Evolutionary conservation across 2,797 vertebrate genomes (phyloP).

Genomic region (Odontamblyopus lacepedii): DNA sequence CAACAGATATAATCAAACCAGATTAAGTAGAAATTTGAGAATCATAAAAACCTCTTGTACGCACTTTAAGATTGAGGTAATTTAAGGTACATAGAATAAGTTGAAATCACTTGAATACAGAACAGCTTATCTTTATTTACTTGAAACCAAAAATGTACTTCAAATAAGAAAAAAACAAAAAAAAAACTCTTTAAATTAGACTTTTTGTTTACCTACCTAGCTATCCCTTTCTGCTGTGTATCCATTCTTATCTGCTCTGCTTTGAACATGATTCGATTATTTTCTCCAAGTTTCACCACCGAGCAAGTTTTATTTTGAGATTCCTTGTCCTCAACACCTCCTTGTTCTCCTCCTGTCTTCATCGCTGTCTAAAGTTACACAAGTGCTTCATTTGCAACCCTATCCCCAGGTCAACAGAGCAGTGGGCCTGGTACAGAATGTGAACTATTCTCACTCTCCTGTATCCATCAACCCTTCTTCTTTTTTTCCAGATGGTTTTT

Average conservation of each 20-base stretch:
- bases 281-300: constrained; percentile 24
- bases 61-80: too few relatives aligned
- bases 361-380: constrained; percentile 52
- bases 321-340: constrained; percentile 16
- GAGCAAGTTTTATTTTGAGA: neutral
- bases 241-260: neutral
- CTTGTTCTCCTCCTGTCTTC: constrained; percentile 18
- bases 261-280: neutral
- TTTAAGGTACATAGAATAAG: too few relatives aligned
- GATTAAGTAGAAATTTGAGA: too few relatives aligned
- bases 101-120: too few relatives aligned
- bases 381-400: constrained; percentile 69
- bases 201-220: too few relatives aligned
- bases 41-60: too few relatives aligned
- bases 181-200: neutral
- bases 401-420: constrained; percentile 60
- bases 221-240: neutral
- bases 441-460: constrained; percentile 68
- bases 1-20: too few relatives aligned
- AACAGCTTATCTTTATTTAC: neutral
- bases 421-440: constrained; percentile 64
- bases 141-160: neutral
- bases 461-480: constrained; percentile 69
- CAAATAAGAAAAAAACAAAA: neutral
- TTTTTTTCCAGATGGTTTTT: constrained; percentile 59